These are phyloP conservation scores for Trimorus sp. DNA, from an alignment of 2,888 invertebrate genomes.

Conservation along the genomic window DNA sequence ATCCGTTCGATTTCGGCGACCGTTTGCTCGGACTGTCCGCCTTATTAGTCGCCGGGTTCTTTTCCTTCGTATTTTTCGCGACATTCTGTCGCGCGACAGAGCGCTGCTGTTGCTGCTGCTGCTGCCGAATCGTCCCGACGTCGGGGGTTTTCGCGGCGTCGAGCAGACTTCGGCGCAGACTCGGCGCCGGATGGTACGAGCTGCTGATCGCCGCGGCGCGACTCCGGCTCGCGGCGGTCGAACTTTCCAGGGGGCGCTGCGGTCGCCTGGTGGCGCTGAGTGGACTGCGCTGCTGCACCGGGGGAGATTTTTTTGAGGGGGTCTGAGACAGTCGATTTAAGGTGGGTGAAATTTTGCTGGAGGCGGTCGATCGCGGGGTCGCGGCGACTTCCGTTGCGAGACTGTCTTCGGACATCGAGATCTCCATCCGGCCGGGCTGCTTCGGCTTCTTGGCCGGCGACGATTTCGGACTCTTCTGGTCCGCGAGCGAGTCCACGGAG, in stretches of 20 bases:
- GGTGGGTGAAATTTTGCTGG: slow-evolving; percentile 78
- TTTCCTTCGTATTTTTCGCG: slow-evolving; percentile 70
- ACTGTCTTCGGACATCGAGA: slow-evolving; percentile 81
- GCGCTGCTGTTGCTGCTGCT: slow-evolving; percentile 33
- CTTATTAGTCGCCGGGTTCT: slow-evolving; percentile 70
- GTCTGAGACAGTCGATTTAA: slow-evolving; percentile 62
- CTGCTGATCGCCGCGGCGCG: slow-evolving; percentile 77
- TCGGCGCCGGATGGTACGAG: slow-evolving; percentile 80
- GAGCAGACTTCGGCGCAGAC: slow-evolving; percentile 82
- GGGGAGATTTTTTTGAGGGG: slow-evolving; percentile 74
- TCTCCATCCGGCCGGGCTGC: slow-evolving; percentile 75
- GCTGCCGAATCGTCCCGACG: slow-evolving; percentile 74
- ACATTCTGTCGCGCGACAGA: slow-evolving; percentile 68
- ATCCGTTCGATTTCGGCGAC: slow-evolving; percentile 76
- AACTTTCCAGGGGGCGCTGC: slow-evolving; percentile 77
- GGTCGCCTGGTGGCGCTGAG: slow-evolving; percentile 72
- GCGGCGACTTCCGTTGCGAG: slow-evolving; percentile 76
- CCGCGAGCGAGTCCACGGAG: slow-evolving; percentile 79
- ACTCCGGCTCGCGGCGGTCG: slow-evolving; percentile 78
- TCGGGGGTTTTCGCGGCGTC: slow-evolving; percentile 83
- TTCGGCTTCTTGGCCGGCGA: slow-evolving; percentile 68
- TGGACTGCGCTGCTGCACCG: slow-evolving; percentile 74
- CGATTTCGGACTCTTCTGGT: slow-evolving; percentile 69
- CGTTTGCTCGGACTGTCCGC: slow-evolving; percentile 76
- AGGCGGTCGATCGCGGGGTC: slow-evolving; percentile 74